phyloP scores from a whole-genome alignment of 92 coral and sea anemone genomes.

The Meandrina meandrites region DNA sequence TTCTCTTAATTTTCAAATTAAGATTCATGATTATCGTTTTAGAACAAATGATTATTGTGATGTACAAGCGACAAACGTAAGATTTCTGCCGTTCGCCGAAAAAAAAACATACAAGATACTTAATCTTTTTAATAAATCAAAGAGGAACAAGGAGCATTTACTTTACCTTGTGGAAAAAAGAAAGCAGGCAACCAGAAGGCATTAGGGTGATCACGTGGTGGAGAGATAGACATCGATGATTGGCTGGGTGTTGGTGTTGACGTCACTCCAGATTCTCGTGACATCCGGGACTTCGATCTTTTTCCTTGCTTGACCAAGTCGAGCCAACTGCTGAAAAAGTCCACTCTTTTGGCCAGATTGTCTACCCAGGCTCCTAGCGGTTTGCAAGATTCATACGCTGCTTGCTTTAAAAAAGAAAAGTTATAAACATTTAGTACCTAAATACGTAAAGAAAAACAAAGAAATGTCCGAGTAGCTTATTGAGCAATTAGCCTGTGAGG shows the following conservation, averaged over 20 bases:
- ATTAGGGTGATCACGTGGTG: slow-evolving; percentile 71
- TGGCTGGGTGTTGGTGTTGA: slow-evolving; percentile 51
- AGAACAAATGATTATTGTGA: too few relatives aligned
- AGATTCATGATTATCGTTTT: too few relatives aligned
- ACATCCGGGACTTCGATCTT: slow-evolving; percentile 47
- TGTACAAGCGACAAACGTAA: too few relatives aligned
- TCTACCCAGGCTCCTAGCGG: slow-evolving; percentile 96
- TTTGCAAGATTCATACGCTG: slow-evolving; percentile 76
- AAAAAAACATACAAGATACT: too few relatives aligned
- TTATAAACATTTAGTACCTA: too few relatives aligned
- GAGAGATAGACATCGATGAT: slow-evolving; percentile 41
- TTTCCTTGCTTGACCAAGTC: slow-evolving; percentile 51
- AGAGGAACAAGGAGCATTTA: background rate
- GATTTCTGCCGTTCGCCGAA: too few relatives aligned
- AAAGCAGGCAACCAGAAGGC: slow-evolving; percentile 98
- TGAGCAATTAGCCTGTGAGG: too few relatives aligned
- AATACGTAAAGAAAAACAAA: too few relatives aligned
- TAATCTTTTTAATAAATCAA: too few relatives aligned
- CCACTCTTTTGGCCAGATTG: slow-evolving; percentile 81
- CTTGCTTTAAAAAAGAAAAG: too few relatives aligned
- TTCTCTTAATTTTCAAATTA: too few relatives aligned
- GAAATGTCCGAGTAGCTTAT: too few relatives aligned
- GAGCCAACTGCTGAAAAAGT: slow-evolving; percentile 87
- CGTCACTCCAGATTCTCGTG: slow-evolving; percentile 45
- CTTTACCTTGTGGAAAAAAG: slow-evolving; percentile 93